Conservation (phyloP, 2,888 invertebrate genomes). For the Megastigmus dorsalis region DNA sequence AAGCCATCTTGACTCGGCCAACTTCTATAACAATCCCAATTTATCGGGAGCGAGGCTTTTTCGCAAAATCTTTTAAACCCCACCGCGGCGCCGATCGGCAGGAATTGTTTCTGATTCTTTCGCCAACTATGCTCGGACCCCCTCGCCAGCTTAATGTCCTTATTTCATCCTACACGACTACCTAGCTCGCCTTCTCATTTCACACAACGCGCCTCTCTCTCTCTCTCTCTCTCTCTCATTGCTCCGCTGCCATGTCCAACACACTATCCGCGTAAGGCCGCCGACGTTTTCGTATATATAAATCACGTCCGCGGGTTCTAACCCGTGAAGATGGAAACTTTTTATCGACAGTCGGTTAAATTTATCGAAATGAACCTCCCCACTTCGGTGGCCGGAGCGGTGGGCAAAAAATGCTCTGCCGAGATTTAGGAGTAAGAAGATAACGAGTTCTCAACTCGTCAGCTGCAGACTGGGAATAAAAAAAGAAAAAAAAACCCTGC, state of each 20-base stretch:
- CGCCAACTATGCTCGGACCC: not conserved
- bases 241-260: too few species aligned
- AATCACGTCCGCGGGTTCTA: not conserved
- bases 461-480: not conserved
- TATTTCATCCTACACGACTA: not conserved
- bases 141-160: too few species aligned
- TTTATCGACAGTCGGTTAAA: not conserved
- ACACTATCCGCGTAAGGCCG: not conserved
- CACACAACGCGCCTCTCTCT: too few species aligned
- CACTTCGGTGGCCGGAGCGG: too few species aligned
- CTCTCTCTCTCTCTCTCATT: too few species aligned
- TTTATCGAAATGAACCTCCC: not conserved
- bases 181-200: too few species aligned
- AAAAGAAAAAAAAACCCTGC: not conserved
- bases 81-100: too few species aligned
- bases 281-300: constrained; percentile 5
- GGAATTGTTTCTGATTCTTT: constrained; percentile 6
- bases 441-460: constrained; percentile 38
- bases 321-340: not conserved
- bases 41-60: not conserved
- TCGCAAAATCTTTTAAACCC: constrained; percentile 17
- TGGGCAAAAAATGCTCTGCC: constrained; percentile 1
- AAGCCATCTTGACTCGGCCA: constrained; percentile 19
- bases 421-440: constrained; percentile 10
- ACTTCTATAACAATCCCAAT: constrained; percentile 37